Percentiles rank a stretch among this genome's conserved stretches.
Conservation (phyloP, 2,113 vertebrate species). For the Saccopteryx leptura region DNA sequence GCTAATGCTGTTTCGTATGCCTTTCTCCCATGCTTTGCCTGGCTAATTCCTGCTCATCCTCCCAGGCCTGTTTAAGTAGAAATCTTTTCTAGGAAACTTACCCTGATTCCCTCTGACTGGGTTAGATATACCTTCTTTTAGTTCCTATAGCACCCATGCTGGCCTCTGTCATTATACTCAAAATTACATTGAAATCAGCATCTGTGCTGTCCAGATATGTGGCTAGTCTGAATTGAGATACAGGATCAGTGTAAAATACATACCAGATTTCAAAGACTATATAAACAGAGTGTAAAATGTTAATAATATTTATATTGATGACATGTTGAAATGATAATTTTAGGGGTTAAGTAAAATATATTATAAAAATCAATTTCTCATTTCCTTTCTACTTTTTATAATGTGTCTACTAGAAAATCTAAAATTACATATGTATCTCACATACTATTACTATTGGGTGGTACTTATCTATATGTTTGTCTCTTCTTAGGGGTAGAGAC, state of each 20-base stretch:
- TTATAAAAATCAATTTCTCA: slow-evolving; percentile 18
- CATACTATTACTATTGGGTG: slow-evolving; percentile 15
- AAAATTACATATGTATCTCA: neutral
- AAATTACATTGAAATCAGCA: slow-evolving; percentile 38
- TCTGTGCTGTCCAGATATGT: neutral
- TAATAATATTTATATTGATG: slow-evolving; percentile 35
- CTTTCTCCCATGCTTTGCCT: slow-evolving; percentile 3
- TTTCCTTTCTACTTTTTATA: slow-evolving; percentile 46
- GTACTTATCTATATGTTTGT: slow-evolving; percentile 13
- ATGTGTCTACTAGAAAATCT: slow-evolving; percentile 6
- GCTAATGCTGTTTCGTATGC: neutral
- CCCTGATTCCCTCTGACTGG: neutral
- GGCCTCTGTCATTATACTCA: slow-evolving; percentile 40
- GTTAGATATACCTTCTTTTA: slow-evolving; percentile 36
- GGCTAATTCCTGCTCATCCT: slow-evolving; percentile 28
- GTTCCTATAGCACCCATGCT: neutral
- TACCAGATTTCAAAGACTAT: slow-evolving; percentile 43
- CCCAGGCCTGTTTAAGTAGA: slow-evolving; percentile 9
- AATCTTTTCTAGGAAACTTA: slow-evolving; percentile 50
- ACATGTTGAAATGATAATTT: slow-evolving; percentile 18
- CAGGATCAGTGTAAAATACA: neutral
- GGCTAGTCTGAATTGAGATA: slow-evolving; percentile 7
- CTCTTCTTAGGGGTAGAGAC: neutral
- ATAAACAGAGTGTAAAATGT: slow-evolving; percentile 52
- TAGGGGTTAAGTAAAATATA: neutral